Conservation (phyloP, 1,140 invertebrate species). For the Seison nebaliae region DNA sequence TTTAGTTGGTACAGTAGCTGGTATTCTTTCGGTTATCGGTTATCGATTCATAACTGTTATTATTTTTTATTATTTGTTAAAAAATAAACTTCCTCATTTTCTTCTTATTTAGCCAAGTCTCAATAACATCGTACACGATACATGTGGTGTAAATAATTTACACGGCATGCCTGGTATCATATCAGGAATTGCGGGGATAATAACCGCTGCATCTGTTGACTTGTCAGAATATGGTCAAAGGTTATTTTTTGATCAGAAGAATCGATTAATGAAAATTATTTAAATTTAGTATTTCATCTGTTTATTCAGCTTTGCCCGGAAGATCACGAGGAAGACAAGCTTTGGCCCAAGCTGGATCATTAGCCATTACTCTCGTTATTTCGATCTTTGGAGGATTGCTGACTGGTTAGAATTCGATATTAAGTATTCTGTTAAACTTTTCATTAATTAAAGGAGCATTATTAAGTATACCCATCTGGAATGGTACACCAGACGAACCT, state of each 20-base stretch:
- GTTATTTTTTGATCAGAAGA: neutral
- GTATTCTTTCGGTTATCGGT: constrained; percentile 51
- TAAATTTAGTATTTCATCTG: neutral
- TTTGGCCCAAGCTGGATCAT: neutral
- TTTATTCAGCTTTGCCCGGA: no score
- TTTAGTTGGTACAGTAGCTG: constrained; percentile 49
- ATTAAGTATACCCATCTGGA: no score
- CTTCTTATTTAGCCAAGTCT: constrained; percentile 34
- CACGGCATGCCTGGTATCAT: constrained; percentile 75
- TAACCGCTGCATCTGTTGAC: constrained; percentile 39
- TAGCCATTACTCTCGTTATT: neutral
- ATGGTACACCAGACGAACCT: neutral
- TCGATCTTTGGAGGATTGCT: neutral
- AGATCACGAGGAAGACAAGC: neutral
- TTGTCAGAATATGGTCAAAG: constrained; percentile 17
- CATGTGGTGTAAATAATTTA: constrained; percentile 76
- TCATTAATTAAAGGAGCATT: no score
- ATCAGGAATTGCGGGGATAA: constrained; percentile 46
- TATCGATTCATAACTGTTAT: constrained; percentile 53
- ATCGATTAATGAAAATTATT: neutral
- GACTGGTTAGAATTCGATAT: neutral
- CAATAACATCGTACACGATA: no score
- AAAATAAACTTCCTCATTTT: neutral
- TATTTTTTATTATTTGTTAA: constrained; percentile 4
- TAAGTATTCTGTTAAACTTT: neutral